These are phyloP conservation scores for Numenius phaeopus DNA, from an alignment of 2,797 vertebrate species.

Conservation along the genomic window DNA sequence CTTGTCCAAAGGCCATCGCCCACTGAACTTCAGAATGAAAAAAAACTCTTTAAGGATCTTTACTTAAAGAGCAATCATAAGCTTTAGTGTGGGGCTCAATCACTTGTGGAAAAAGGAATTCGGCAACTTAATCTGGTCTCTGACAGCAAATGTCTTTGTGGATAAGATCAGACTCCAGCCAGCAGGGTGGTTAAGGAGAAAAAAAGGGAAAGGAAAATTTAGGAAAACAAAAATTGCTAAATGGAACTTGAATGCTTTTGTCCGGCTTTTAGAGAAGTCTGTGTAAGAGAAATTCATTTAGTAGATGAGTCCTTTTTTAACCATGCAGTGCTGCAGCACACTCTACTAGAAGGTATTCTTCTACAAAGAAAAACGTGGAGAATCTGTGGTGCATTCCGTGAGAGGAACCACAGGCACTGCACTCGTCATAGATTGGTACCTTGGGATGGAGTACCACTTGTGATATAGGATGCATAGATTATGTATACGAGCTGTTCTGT, in stretches of 20 bases:
- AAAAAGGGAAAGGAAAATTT: constrained; percentile 17
- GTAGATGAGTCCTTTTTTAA: not conserved
- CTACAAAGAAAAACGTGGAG: not conserved
- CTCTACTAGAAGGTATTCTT: not conserved
- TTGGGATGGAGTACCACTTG: not conserved
- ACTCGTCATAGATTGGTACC: not conserved
- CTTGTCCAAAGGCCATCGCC: not conserved
- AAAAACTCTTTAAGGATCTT: not conserved
- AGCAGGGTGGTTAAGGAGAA: not conserved
- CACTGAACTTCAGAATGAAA: not conserved
- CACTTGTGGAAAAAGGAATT: not conserved
- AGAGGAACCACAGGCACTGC: not conserved
- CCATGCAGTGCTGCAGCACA: not conserved
- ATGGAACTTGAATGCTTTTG: constrained; percentile 17
- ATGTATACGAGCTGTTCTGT: not conserved
- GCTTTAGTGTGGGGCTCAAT: not conserved
- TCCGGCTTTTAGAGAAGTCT: not conserved
- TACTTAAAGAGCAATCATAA: not conserved
- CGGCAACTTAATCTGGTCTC: constrained; percentile 17
- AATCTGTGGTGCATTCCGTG: not conserved
- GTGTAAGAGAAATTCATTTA: not conserved
- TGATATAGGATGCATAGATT: not conserved
- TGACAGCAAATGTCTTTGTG: constrained; percentile 37
- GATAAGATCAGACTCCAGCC: constrained; percentile 28
- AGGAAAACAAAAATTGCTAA: constrained; percentile 39